phyloP scores from a whole-genome alignment of 2,888 invertebrate species.

The Cinara cedri region DNA sequence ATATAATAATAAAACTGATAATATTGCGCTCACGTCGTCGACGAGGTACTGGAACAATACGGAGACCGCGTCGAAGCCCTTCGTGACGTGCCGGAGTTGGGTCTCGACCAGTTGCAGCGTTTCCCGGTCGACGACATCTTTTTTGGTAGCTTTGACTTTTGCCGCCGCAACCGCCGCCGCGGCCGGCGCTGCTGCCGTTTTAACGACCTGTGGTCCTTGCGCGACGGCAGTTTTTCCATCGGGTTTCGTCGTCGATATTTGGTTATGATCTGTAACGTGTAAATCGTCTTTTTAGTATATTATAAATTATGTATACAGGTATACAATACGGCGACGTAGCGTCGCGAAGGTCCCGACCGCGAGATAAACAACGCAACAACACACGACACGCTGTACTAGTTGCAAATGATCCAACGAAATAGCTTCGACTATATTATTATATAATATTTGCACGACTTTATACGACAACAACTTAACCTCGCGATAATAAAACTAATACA shows the following conservation, averaged over 20 bases:
- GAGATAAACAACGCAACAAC: too few species aligned
- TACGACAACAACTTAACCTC: too few species aligned
- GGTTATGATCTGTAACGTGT: conserved; percentile 42
- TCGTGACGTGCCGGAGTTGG: conserved; percentile 65
- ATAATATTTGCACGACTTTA: too few species aligned
- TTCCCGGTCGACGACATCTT: conserved; percentile 46
- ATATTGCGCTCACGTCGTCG: conserved; percentile 64
- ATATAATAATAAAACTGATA: not conserved
- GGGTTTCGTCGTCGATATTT: not conserved
- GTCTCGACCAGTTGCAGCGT: conserved; percentile 60
- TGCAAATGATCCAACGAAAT: too few species aligned
- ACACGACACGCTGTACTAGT: too few species aligned
- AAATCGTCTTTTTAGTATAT: too few species aligned
- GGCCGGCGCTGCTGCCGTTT: not conserved
- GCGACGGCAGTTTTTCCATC: conserved; percentile 30
- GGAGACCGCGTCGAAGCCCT: conserved; percentile 82
- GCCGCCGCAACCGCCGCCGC: not conserved
- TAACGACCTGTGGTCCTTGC: conserved; percentile 11
- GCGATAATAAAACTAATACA: too few species aligned
- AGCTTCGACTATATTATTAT: too few species aligned
- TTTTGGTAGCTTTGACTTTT: conserved; percentile 54
- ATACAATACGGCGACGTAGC: too few species aligned
- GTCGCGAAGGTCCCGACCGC: too few species aligned
- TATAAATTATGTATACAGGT: too few species aligned
- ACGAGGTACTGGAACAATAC: conserved; percentile 85